A percentile compares a stretch with the other conserved stretches of the same genome.
Conservation (phyloP, 2,888 invertebrate species). For the Tineola bisselliella region DNA sequence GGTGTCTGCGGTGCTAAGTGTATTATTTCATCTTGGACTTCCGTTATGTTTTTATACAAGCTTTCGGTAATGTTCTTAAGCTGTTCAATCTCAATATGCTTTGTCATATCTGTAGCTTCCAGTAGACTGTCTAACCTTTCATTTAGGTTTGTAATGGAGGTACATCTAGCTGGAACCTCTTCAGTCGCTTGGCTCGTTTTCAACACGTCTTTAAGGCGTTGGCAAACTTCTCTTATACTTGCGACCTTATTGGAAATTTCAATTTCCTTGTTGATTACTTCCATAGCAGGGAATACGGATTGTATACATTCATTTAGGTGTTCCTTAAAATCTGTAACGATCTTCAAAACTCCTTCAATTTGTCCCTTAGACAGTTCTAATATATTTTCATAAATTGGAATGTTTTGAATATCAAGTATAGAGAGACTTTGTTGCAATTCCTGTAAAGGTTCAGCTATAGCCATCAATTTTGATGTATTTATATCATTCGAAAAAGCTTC, state of each 20-base stretch:
- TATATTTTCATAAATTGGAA: constrained; percentile 49
- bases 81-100: constrained; percentile 35
- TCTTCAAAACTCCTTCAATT: constrained; percentile 39
- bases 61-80: constrained; percentile 41
- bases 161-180: constrained; percentile 18
- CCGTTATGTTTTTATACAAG: constrained; percentile 35
- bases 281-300: constrained; percentile 37
- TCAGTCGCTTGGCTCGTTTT: constrained; percentile 23
- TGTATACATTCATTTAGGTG: constrained; percentile 40
- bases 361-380: constrained; percentile 42
- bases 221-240: constrained; percentile 34
- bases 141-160: constrained; percentile 27
- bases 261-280: constrained; percentile 36
- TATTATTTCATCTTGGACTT: constrained; percentile 42
- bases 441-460: constrained; percentile 48
- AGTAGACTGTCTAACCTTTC: constrained; percentile 32
- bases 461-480: constrained; percentile 33
- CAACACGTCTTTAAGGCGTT: constrained; percentile 35
- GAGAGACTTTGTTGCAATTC: constrained; percentile 45
- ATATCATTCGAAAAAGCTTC: constrained; percentile 28
- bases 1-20: constrained; percentile 31
- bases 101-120: constrained; percentile 33
- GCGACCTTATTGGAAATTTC: constrained; percentile 44
- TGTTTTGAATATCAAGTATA: constrained; percentile 41
- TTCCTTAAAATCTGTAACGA: constrained; percentile 39